Percentiles rank a stretch among this genome's conserved stretches.
Evolutionary conservation across 2,113 vertebrate genomes (phyloP).

Genomic region (Galbula dea): DNA sequence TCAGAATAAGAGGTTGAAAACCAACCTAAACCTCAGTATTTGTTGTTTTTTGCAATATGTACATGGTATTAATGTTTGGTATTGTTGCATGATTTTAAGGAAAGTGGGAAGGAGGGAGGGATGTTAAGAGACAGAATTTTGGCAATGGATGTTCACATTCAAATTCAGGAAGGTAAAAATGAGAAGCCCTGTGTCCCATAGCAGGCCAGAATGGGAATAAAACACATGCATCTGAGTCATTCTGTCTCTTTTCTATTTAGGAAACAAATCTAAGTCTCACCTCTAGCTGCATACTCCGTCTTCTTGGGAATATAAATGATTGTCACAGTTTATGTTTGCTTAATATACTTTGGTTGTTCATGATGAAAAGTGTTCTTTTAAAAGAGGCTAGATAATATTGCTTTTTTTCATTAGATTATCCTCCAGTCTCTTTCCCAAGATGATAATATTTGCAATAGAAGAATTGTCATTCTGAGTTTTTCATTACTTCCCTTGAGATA

Average conservation of each 20-base stretch:
- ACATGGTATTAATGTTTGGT: neutral
- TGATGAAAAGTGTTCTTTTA: neutral
- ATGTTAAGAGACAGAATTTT: neutral
- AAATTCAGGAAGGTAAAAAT: neutral
- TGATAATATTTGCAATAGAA: neutral
- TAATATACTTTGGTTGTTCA: neutral
- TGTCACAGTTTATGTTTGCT: neutral
- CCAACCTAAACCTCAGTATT: neutral
- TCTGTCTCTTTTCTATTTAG: neutral
- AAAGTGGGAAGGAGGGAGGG: neutral
- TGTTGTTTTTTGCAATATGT: neutral
- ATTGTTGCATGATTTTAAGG: neutral
- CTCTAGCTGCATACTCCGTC: neutral
- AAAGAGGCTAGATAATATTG: neutral
- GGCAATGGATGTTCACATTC: neutral
- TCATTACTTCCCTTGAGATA: constrained; percentile 4
- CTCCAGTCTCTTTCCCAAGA: neutral
- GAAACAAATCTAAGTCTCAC: constrained; percentile 15
- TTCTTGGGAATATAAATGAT: constrained; percentile 14
- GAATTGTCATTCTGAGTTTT: neutral
- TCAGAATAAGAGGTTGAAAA: neutral
- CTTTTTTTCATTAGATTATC: neutral
- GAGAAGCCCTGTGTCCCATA: neutral
- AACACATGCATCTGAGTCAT: neutral
- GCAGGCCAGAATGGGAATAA: neutral